Evolutionary conservation across 2,888 invertebrate species (phyloP).

Genomic region (Heliconius cydno): DNA sequence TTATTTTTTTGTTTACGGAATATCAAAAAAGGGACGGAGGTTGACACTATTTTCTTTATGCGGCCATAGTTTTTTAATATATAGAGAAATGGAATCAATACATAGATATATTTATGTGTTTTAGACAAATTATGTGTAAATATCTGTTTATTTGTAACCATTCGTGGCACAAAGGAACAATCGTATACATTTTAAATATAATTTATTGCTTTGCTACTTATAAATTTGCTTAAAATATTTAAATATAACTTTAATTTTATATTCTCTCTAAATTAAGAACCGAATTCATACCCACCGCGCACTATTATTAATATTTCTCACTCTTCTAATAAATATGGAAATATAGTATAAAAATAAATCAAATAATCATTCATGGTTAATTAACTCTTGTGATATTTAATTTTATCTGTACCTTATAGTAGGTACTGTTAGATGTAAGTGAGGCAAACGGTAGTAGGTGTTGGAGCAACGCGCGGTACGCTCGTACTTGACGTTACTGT

Average conservation of each 20-base stretch:
- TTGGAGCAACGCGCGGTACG: conserved; percentile 15
- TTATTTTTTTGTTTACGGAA: not conserved
- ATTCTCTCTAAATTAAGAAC: not conserved
- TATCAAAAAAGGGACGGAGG: not conserved
- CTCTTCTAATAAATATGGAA: not conserved
- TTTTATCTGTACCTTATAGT: conserved; percentile 11
- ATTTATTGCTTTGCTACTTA: no score
- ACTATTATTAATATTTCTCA: not conserved
- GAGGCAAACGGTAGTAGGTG: conserved; percentile 9
- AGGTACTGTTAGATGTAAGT: not conserved
- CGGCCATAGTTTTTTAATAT: not conserved
- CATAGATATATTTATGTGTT: not conserved
- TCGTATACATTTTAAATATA: no score
- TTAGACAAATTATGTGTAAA: not conserved
- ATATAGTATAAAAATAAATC: not conserved
- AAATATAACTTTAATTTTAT: not conserved
- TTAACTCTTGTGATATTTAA: not conserved
- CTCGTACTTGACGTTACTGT: conserved; percentile 8
- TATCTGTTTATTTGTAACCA: no score
- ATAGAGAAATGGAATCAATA: not conserved
- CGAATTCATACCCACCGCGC: not conserved
- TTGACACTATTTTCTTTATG: not conserved
- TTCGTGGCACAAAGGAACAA: no score
- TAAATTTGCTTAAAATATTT: no score
- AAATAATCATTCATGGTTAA: not conserved